Conservation (phyloP, 2,797 vertebrate species). For the Tapirus indicus region DNA sequence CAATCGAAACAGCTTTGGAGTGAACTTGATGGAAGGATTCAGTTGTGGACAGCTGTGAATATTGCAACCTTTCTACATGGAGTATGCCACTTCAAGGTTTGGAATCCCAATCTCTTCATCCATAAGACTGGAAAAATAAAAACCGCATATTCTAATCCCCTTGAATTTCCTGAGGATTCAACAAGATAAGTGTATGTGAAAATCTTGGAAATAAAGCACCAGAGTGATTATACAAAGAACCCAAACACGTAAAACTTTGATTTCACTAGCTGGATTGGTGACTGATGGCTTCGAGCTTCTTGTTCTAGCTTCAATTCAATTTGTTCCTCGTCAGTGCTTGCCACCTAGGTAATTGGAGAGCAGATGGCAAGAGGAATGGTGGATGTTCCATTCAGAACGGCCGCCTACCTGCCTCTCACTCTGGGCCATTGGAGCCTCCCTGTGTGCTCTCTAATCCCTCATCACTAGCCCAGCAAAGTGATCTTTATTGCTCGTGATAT, state of each 20-base stretch:
- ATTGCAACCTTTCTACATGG: not conserved
- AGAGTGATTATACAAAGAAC: constrained; percentile 15
- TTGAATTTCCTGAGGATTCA: not conserved
- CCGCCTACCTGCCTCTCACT: constrained; percentile 44
- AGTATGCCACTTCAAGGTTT: not conserved
- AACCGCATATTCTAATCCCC: not conserved
- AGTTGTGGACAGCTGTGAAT: not conserved
- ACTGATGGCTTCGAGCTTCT: constrained; percentile 31
- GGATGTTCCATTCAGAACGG: constrained; percentile 28
- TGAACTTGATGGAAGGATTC: not conserved
- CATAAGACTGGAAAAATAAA: not conserved
- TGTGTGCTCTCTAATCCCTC: constrained; percentile 57
- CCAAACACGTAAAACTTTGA: not conserved
- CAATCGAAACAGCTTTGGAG: not conserved
- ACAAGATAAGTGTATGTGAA: not conserved
- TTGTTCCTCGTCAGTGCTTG: constrained; percentile 74
- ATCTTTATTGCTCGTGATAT: constrained; percentile 81
- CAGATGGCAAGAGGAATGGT: constrained; percentile 63
- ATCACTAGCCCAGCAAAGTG: constrained; percentile 66
- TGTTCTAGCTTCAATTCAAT: constrained; percentile 68
- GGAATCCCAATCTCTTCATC: not conserved
- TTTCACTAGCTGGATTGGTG: constrained; percentile 38
- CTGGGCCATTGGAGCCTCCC: constrained; percentile 55
- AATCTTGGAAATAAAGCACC: not conserved
- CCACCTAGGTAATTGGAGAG: constrained; percentile 63